phyloP scores from a whole-genome alignment of 2,888 invertebrate genomes.

The Apodemia duryi region DNA sequence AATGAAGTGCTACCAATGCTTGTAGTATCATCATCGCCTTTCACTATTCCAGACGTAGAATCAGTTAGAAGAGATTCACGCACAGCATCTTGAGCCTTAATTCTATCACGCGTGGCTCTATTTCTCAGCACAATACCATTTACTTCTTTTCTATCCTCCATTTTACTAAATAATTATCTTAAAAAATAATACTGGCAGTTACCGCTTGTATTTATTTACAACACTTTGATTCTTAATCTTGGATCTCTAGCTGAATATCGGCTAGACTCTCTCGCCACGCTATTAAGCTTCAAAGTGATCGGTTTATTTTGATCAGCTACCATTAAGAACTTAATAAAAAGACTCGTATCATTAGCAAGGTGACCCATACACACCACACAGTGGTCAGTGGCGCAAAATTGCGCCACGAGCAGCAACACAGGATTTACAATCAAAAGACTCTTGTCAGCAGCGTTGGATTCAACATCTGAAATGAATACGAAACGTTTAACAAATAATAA shows the following conservation, averaged over 20 bases:
- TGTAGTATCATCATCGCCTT: conserved; percentile 59
- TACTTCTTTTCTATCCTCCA: conserved; percentile 54
- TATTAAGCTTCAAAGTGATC: conserved; percentile 68
- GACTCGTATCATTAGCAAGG: conserved; percentile 36
- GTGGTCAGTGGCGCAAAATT: conserved; percentile 43
- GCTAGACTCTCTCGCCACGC: conserved; percentile 71
- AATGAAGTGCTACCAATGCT: conserved; percentile 54
- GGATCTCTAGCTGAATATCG: conserved; percentile 78
- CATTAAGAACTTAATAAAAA: conserved; percentile 73
- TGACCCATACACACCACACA: conserved; percentile 59
- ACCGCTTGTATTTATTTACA: conserved; percentile 1
- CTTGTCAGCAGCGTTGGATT: background rate
- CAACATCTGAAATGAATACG: conserved; percentile 33
- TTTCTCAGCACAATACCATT: conserved; percentile 47
- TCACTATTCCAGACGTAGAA: conserved; percentile 73
- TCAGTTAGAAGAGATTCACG: conserved; percentile 65
- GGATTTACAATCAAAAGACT: background rate
- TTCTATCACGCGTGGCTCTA: conserved; percentile 51
- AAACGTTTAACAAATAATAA: background rate
- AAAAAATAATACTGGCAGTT: conserved; percentile 58
- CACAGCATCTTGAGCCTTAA: conserved; percentile 44
- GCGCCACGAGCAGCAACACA: conserved; percentile 40
- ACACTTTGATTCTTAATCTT: conserved; percentile 75
- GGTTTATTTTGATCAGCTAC: conserved; percentile 76
- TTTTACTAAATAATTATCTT: conserved; percentile 49